These are phyloP conservation scores for Oscheius sp. DNA, from an alignment of 2,888 invertebrate genomes.

Conservation along the genomic window DNA sequence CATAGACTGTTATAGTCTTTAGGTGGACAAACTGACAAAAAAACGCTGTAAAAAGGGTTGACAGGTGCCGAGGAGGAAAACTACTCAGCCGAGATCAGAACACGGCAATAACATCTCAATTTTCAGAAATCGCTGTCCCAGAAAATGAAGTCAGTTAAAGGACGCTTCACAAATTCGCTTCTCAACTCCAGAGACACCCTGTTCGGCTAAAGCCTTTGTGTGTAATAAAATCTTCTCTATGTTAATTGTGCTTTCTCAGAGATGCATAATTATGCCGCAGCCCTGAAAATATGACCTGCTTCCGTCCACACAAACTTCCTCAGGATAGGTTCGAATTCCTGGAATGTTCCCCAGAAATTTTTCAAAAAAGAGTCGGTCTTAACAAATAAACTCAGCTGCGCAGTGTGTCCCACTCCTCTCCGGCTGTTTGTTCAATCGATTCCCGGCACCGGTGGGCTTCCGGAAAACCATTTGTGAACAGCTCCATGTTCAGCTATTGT, in stretches of 20 bases:
- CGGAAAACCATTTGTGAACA: constrained; percentile 24
- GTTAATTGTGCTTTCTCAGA: too few species aligned
- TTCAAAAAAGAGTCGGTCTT: not conserved
- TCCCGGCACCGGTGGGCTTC: constrained; percentile 29
- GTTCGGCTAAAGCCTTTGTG: constrained; percentile 17
- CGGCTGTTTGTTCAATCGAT: constrained; percentile 35
- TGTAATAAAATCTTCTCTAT: not conserved
- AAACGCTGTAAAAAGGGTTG: too few species aligned
- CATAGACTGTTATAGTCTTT: too few species aligned
- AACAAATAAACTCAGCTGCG: constrained; percentile 25
- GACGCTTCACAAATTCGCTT: constrained; percentile 10
- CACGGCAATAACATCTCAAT: not conserved
- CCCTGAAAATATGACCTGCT: not conserved
- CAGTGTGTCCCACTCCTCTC: not conserved
- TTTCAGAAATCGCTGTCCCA: constrained; percentile 7
- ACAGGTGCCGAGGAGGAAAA: not conserved
- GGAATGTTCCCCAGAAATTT: not conserved
- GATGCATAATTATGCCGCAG: not conserved
- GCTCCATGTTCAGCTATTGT: not conserved
- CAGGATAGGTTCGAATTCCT: not conserved
- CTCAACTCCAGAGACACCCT: constrained; percentile 23
- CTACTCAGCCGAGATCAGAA: not conserved
- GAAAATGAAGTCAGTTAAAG: constrained; percentile 29
- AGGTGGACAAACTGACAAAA: too few species aligned
- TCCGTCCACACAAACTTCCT: not conserved